Evolutionary conservation across 2,888 invertebrate genomes (phyloP).

Genomic region (Odontocolon sp.): DNA sequence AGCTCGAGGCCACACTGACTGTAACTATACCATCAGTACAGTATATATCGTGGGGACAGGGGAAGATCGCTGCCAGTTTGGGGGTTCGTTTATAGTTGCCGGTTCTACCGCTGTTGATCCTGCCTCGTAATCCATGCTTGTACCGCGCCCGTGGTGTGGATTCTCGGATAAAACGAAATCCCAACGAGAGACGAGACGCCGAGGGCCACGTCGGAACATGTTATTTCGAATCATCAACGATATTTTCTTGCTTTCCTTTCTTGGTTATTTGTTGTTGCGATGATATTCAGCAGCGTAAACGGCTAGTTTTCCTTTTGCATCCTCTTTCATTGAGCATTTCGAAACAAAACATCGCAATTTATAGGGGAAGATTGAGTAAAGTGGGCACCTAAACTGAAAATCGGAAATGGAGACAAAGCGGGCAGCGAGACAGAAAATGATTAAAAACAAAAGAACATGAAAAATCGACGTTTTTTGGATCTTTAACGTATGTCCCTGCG

Average conservation of each 20-base stretch:
- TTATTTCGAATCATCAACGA: conserved; percentile 18
- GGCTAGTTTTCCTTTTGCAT: no score
- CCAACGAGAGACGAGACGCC: conserved; percentile 23
- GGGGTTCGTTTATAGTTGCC: no score
- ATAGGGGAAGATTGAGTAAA: no score
- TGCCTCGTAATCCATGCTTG: conserved; percentile 26
- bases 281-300: not conserved
- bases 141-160: conserved; percentile 6
- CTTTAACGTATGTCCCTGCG: no score
- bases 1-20: conserved; percentile 37
- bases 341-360: no score
- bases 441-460: no score
- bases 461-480: no score
- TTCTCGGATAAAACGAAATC: conserved; percentile 28
- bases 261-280: not conserved
- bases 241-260: conserved; percentile 7
- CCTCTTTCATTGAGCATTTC: no score
- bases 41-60: conserved; percentile 9
- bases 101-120: conserved; percentile 22
- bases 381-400: no score
- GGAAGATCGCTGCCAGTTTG: no score
- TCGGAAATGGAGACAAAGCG: no score
- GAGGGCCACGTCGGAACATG: not conserved
- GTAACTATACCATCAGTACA: conserved; percentile 36
- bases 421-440: no score